Conservation (phyloP, 2,113 vertebrate genomes). For the Paramormyrops kingsleyae region DNA sequence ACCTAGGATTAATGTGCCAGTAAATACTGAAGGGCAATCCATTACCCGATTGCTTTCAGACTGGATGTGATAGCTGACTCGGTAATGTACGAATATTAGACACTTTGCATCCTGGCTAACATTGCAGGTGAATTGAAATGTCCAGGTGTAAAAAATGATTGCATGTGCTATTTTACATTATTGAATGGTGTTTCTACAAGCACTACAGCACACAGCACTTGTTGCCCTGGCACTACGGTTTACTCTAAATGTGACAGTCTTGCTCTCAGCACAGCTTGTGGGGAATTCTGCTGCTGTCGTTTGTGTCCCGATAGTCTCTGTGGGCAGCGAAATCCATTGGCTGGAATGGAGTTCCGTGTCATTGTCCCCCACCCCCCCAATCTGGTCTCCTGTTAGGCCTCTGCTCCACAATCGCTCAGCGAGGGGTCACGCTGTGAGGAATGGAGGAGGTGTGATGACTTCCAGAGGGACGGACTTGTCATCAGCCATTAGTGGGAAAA, state of each 20-base stretch:
- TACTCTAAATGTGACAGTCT: not conserved
- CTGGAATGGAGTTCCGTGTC: not conserved
- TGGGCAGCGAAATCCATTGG: not conserved
- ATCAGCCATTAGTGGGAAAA: slow-evolving; percentile 5
- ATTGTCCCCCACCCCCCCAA: not conserved
- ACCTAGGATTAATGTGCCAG: not conserved
- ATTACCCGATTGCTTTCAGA: not conserved
- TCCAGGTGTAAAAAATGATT: not conserved
- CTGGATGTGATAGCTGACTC: not conserved
- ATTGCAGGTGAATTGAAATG: not conserved
- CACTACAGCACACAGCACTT: not conserved
- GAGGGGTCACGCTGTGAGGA: not conserved
- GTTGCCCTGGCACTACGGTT: not conserved
- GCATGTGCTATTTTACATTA: not conserved
- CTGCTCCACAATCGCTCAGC: not conserved
- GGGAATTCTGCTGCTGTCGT: not conserved
- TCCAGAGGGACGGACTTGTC: not conserved
- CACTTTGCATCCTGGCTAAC: not conserved
- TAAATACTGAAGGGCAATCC: not conserved
- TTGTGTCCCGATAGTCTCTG: not conserved
- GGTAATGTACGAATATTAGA: not conserved
- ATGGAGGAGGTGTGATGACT: not conserved
- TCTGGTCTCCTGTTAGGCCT: not conserved
- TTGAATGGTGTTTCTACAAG: not conserved
- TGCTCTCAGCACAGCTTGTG: not conserved